phyloP scores from a whole-genome alignment of 2,797 vertebrate species.

The Gadopsis marmoratus region DNA sequence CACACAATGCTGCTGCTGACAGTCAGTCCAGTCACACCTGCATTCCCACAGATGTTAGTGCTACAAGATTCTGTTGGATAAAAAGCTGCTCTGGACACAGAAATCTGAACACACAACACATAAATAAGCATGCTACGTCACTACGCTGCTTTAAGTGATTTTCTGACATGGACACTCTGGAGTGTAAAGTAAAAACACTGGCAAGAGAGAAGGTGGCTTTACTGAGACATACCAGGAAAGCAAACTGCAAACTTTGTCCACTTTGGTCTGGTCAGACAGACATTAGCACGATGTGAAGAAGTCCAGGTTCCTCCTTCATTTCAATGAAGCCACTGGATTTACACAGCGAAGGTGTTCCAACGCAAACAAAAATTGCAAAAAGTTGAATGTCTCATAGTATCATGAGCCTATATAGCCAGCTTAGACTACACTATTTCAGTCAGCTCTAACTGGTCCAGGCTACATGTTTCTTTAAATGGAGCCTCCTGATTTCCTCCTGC shows the following conservation, averaged over 20 bases:
- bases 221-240: background rate
- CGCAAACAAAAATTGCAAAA: background rate
- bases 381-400: no score
- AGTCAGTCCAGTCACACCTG: slow-evolving; percentile 39
- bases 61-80: background rate
- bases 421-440: background rate
- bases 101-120: background rate
- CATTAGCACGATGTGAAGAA: background rate
- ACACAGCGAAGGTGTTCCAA: no score
- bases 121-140: background rate
- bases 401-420: no score
- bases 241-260: background rate
- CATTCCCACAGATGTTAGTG: background rate
- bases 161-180: background rate
- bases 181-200: background rate
- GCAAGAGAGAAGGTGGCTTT: background rate
- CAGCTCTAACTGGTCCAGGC: background rate
- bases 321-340: background rate
- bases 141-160: background rate
- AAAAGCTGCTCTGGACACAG: background rate
- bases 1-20: slow-evolving; percentile 17
- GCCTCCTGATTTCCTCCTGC: background rate
- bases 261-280: background rate
- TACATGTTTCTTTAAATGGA: background rate
- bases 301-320: background rate